A percentile compares a stretch with the other conserved stretches of the same genome.
These are phyloP conservation scores for Pterostichus madidus DNA, from an alignment of 2,888 invertebrate species.

Conservation along the genomic window DNA sequence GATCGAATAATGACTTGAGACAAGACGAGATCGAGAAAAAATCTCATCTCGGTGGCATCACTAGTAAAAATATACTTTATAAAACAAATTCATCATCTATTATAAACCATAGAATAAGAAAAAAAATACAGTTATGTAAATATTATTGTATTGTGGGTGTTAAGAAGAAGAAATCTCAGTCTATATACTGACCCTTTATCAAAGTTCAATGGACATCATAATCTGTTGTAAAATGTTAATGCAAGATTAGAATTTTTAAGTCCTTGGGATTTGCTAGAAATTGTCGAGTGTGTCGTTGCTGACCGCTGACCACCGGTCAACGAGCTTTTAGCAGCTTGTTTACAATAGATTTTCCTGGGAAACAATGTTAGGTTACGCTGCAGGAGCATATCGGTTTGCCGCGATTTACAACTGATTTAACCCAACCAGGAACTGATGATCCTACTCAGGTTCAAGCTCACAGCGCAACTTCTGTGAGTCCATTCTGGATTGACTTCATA, in stretches of 20 bases:
- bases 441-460: conserved; percentile 33
- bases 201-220: neutral
- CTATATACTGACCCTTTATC: too few relatives aligned
- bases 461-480: neutral
- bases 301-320: conserved; percentile 31
- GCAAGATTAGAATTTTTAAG: conserved; percentile 30
- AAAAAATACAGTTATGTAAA: too few relatives aligned
- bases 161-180: too few relatives aligned
- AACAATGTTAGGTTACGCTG: conserved; percentile 68
- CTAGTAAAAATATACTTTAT: too few relatives aligned
- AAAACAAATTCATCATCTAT: too few relatives aligned
- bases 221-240: conserved; percentile 27
- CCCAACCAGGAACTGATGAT: conserved; percentile 59
- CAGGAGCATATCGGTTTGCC: conserved; percentile 68
- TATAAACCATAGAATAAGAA: too few relatives aligned
- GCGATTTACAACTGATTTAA: conserved; percentile 67
- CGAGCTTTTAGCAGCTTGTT: conserved; percentile 67
- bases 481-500: neutral
- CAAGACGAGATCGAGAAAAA: too few relatives aligned
- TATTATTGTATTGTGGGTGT: too few relatives aligned
- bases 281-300: conserved; percentile 15
- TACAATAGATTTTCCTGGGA: conserved; percentile 70
- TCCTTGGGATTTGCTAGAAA: conserved; percentile 13
- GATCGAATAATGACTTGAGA: too few relatives aligned
- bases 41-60: too few relatives aligned